Evolutionary conservation across 2,888 invertebrate species (phyloP), one percentile per base, ranked within the genome.

Genomic region (Hyposoter didymator): DNA sequence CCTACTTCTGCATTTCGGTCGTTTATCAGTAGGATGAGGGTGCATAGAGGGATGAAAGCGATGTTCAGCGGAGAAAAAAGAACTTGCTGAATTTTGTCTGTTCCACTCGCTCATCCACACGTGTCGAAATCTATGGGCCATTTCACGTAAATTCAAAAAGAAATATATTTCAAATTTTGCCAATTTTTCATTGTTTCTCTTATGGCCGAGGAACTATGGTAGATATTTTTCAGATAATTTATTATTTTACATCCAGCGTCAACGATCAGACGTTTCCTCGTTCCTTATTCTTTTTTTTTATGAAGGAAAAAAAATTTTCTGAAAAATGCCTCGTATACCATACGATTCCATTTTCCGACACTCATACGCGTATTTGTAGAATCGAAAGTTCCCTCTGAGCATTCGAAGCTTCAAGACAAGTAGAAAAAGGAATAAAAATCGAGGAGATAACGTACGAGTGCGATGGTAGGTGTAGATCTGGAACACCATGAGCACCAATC

Each of bases 1-100:
- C 91, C 92, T 89, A 93, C 91, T 92, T 93, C 89, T 88, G 86
- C 89, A 90, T 91, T 90, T 90, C 88, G 90, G 89, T 89, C 90
- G 89, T 92, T 92, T 90, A 90, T 91, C 90, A 90, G 89, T n/a
- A 55, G 81, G 19, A 59, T 47, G 49, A 70, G 66, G 49, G 39
- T 45, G 69, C 62, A 73, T 66, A 59, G 78, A 78, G 69, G 59
- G 59, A 78, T 70, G 69, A 69, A 78, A 59, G 78, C n/a, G 59
- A 45, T 19, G 49, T 52, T 59, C 52, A 52, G 32, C 72, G 28
- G 64, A 69, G 81, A 35, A 73, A 67, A 72, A 69, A 75, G 84
- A 81, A 74, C 76, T 78, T 79, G 74, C 82, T 79, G 78, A 84
- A 87, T 79, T 86, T 84, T 82, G 64, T 72, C 84, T 74, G 75